Base-by-base conservation (phyloP, 2,888 invertebrate genomes). In the Acanthosoma haemorrhoidale region DNA sequence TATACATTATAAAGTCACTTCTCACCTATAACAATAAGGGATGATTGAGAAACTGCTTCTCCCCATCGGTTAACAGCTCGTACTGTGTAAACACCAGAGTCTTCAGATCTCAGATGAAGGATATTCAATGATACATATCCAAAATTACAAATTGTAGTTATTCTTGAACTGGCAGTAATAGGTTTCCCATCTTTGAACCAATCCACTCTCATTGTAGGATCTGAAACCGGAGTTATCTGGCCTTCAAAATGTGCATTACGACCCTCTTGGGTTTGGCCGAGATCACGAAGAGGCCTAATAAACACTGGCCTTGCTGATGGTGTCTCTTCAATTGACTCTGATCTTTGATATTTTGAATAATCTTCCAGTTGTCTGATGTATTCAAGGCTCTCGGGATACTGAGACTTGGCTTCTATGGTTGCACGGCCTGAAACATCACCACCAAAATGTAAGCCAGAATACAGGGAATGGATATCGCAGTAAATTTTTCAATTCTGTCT, bases 111-210 rank as follows among this genome's bases (percentile, higher is more conserved):
- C 86, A 96, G 91, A 89, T 96, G 96, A 89, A 95, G 86, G 82
- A 98, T 96, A 84, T 96, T 96, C 79, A 97, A 90, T 84, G 95
- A 94, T 84, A 96, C 96, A 87, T 96, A 96, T 81, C 96, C 96
- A 87, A 97, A 96, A 88, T 96, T 97, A 87, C 94, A 94, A 86
- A 94, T 93, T 81, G 95, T 94, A 80, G 93, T 93, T 83, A 95
- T 96, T 83, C 96, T 89, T 80, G 96, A 95, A 85, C 97, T 96
- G 80, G 95, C 94, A 83, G 94, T 95, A 78, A 99, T 91, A 31
- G 96, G 89, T 80, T 89, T 87, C 76, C 96, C 96, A 86, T 93
- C 93, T 83, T 93, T 94, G 83, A 91, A 93, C 94, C 94, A 95
- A 82, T 95, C 94, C 78, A 94, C 92, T 83, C 90, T 89, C 93